phyloP scores from a whole-genome alignment of 2,888 invertebrate species.

The Helleia helle region DNA sequence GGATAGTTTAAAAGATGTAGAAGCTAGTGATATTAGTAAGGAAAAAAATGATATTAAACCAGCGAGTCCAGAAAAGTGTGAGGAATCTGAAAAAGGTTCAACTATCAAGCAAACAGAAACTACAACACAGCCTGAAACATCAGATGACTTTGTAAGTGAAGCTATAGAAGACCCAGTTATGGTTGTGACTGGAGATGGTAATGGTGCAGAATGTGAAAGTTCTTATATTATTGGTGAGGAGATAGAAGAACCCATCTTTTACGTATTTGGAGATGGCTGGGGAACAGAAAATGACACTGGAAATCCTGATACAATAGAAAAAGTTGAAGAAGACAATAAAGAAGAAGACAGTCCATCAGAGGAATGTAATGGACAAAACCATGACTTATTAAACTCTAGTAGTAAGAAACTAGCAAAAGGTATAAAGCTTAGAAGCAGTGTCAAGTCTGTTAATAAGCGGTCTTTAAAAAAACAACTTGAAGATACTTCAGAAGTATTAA shows the following conservation, averaged over 20 bases:
- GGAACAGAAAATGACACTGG: slow-evolving; percentile 84
- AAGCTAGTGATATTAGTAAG: slow-evolving; percentile 19
- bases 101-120: slow-evolving; percentile 2
- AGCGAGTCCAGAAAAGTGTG: slow-evolving; percentile 8
- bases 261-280: slow-evolving; percentile 80
- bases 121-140: slow-evolving; percentile 3
- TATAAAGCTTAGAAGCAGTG: slow-evolving; percentile 39
- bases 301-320: slow-evolving; percentile 67
- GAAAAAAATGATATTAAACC: slow-evolving; percentile 13
- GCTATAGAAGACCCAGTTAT: slow-evolving; percentile 83
- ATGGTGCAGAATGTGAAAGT: slow-evolving; percentile 77
- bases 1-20: slow-evolving; percentile 25
- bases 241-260: slow-evolving; percentile 82
- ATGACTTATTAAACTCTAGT: slow-evolving; percentile 40
- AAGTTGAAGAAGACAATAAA: slow-evolving; percentile 34
- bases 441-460: slow-evolving; percentile 44
- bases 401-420: slow-evolving; percentile 42
- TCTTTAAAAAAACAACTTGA: slow-evolving; percentile 55
- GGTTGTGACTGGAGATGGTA: slow-evolving; percentile 80
- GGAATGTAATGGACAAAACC: slow-evolving; percentile 54
- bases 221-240: slow-evolving; percentile 76
- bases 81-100: background rate
- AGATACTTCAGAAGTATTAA: slow-evolving; percentile 45
- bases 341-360: slow-evolving; percentile 46
- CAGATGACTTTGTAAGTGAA: slow-evolving; percentile 61